A percentile compares a stretch with the other conserved stretches of the same genome.
phyloP scores from a whole-genome alignment of 2,113 vertebrate genomes.

The Eulemur macaco region DNA sequence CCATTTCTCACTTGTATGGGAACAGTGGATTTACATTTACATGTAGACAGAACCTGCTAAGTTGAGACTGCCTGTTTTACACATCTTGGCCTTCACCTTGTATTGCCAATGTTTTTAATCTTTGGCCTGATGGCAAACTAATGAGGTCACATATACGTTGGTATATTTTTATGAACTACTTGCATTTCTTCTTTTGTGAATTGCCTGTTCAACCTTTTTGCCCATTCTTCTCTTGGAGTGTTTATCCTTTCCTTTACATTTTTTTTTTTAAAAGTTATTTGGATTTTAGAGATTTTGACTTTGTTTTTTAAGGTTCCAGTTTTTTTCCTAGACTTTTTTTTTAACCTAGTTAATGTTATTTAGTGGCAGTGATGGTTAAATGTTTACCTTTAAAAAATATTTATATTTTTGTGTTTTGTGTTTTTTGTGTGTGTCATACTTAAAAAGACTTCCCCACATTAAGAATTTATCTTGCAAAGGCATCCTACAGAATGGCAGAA shows the following conservation, averaged over 20 bases:
- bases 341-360: neutral
- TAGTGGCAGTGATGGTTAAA: neutral
- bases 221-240: neutral
- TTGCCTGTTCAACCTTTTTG: neutral
- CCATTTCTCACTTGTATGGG: neutral
- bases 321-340: neutral
- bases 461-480: conserved; percentile 34
- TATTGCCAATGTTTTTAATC: neutral
- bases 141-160: neutral
- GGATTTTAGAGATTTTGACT: neutral
- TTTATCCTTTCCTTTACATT: neutral
- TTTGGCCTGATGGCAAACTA: neutral
- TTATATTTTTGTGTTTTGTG: conserved; percentile 30
- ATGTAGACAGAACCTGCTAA: neutral
- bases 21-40: rapidly evolving
- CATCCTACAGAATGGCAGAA: neutral
- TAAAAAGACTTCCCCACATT: conserved; percentile 7
- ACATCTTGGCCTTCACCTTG: neutral
- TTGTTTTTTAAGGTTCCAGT: neutral
- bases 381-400: neutral
- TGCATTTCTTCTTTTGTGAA: neutral
- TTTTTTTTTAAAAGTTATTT: neutral
- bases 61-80: neutral
- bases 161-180: neutral
- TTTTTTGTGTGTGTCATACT: neutral